A percentile compares a stretch with the other conserved stretches of the same genome.
Evolutionary conservation across 1,140 invertebrate species (phyloP).

Genomic region (Apis cerana): DNA sequence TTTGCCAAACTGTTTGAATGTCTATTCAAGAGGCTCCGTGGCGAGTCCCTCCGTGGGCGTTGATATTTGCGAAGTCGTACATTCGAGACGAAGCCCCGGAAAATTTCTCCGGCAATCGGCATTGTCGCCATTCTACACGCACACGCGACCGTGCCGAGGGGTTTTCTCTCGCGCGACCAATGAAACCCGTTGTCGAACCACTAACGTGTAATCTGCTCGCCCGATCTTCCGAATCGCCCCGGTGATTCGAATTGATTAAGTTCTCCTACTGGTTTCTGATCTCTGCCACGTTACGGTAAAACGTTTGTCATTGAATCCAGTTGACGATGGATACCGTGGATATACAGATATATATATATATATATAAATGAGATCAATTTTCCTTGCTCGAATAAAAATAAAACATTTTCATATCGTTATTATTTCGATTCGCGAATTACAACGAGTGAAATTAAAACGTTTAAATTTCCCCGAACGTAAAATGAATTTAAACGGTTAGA

Average conservation of each 20-base stretch:
- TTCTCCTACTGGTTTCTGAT: slow-evolving; percentile 43
- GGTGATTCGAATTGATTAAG: slow-evolving; percentile 64
- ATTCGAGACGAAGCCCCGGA: slow-evolving; percentile 46
- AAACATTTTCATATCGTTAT: background rate
- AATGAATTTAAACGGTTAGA: background rate
- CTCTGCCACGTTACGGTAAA: background rate
- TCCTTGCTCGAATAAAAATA: background rate
- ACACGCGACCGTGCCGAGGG: slow-evolving; percentile 42
- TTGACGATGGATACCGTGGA: background rate
- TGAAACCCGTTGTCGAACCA: slow-evolving; percentile 28
- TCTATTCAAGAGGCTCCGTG: background rate
- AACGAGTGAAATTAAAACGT: background rate
- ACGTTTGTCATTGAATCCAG: background rate
- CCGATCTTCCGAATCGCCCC: slow-evolving; percentile 58
- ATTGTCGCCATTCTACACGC: slow-evolving; percentile 52
- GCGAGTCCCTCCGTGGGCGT: background rate
- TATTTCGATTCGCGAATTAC: background rate
- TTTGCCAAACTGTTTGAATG: background rate
- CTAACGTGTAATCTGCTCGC: slow-evolving; percentile 54
- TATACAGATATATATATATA: background rate
- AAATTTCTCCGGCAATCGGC: slow-evolving; percentile 46
- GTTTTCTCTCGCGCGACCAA: slow-evolving; percentile 31
- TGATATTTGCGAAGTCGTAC: slow-evolving; percentile 54
- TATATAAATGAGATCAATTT: background rate
- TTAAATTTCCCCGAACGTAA: background rate